Evolutionary conservation across 2,888 invertebrate genomes (phyloP).

Genomic region (Myopa tessellatipennis): DNA sequence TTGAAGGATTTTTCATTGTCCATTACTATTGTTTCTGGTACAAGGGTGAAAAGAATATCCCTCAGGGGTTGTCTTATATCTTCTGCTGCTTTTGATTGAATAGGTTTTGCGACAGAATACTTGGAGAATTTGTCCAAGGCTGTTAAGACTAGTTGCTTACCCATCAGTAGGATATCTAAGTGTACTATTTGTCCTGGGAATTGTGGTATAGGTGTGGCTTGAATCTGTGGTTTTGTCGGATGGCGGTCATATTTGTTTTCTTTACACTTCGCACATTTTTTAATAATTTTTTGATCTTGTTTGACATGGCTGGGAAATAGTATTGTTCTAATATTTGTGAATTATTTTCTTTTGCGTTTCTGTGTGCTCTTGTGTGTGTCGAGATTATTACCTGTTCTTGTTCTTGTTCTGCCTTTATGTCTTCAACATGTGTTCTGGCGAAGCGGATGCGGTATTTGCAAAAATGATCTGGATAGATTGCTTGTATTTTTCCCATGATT

Average conservation of each 20-base stretch:
- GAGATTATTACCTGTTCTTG: background rate
- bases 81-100: conserved; percentile 1
- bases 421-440: background rate
- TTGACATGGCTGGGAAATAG: background rate
- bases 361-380: background rate
- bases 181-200: background rate
- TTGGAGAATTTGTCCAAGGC: conserved; percentile 22
- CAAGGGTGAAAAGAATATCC: background rate
- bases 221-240: background rate
- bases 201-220: background rate
- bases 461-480: conserved; percentile 37
- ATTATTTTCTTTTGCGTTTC: conserved; percentile 12
- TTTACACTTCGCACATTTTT: background rate
- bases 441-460: too few relatives aligned
- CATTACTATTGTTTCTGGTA: conserved; percentile 22
- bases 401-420: background rate
- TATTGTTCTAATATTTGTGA: conserved; percentile 12
- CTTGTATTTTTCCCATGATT: conserved; percentile 31
- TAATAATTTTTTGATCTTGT: conserved; percentile 1
- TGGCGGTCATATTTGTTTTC: background rate
- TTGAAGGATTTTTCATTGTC: conserved; percentile 23
- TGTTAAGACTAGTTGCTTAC: background rate
- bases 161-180: background rate
- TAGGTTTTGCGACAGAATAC: background rate
- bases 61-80: conserved; percentile 13